Percentiles rank a stretch among this genome's conserved stretches.
These are phyloP conservation scores for Teleiodes luculella DNA, from an alignment of 2,888 invertebrate species.

Conservation along the genomic window DNA sequence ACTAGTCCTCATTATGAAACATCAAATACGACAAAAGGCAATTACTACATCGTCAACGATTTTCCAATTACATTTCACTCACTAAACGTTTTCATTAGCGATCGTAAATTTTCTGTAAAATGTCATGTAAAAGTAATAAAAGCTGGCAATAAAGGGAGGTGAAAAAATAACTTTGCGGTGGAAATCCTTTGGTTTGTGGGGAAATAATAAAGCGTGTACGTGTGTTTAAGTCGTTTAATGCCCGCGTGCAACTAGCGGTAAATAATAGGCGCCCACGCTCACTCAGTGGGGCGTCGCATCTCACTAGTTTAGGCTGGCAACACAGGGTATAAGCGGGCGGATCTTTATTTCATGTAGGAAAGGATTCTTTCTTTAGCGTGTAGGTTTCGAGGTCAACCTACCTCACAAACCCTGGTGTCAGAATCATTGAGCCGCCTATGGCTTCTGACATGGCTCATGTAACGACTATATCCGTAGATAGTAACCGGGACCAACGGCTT, in stretches of 20 bases:
- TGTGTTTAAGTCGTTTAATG: conserved; percentile 23
- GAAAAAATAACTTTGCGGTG: background rate
- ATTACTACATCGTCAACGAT: background rate
- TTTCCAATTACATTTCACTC: conserved; percentile 1
- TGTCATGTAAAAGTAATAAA: background rate
- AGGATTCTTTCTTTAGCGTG: too few species aligned
- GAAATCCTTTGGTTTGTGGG: conserved; percentile 3
- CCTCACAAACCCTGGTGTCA: too few species aligned
- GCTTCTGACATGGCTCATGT: too few species aligned
- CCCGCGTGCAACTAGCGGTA: conserved; percentile 23
- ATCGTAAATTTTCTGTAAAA: background rate
- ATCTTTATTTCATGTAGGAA: too few species aligned
- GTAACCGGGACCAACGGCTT: too few species aligned
- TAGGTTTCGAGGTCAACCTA: too few species aligned
- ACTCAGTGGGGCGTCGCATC: conserved; percentile 24
- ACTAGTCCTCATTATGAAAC: conserved; percentile 1
- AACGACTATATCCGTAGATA: too few species aligned
- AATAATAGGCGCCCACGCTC: conserved; percentile 29
- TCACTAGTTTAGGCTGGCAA: conserved; percentile 27
- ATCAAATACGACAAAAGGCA: background rate
- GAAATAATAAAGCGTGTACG: conserved; percentile 19
- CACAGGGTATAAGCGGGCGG: background rate
- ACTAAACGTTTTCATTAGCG: conserved; percentile 6
- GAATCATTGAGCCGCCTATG: too few species aligned
- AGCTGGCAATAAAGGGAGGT: background rate